phyloP scores from a whole-genome alignment of 2,888 invertebrate species.

The Acanthosepion lycidas region DNA sequence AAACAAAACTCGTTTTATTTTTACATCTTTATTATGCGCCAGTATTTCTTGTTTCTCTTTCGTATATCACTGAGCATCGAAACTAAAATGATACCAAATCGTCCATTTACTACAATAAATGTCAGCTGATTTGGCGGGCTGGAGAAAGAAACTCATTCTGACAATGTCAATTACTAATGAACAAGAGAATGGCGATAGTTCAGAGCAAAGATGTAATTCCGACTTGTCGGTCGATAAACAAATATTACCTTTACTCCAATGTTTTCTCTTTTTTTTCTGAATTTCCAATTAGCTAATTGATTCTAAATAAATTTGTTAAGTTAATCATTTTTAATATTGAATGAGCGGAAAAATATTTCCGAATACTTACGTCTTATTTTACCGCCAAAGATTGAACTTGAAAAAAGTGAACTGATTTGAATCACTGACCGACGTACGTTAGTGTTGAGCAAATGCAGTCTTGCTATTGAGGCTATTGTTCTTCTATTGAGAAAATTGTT shows the following conservation, averaged over 20 bases:
- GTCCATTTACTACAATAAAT: neutral
- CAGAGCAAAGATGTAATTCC: neutral
- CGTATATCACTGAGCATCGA: neutral
- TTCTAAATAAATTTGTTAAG: no score
- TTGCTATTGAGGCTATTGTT: no score
- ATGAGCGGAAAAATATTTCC: no score
- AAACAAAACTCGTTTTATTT: neutral
- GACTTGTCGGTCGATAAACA: neutral
- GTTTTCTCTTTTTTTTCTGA: no score
- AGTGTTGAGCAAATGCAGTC: no score
- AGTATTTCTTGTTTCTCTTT: neutral
- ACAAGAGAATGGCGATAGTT: neutral
- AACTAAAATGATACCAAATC: neutral
- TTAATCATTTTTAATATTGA: no score
- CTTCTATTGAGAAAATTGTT: no score
- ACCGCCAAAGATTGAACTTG: no score
- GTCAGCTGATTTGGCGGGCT: neutral
- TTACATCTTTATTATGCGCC: neutral
- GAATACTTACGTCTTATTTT: no score
- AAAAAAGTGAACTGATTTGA: no score
- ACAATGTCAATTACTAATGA: neutral
- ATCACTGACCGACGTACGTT: no score
- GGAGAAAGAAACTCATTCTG: neutral
- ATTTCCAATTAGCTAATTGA: no score
- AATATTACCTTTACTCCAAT: neutral